Percentiles rank a stretch among this genome's conserved stretches.
These are phyloP conservation scores for Virgularia gustaviana DNA, from an alignment of 92 coral and sea anemone species.

Conservation along the genomic window DNA sequence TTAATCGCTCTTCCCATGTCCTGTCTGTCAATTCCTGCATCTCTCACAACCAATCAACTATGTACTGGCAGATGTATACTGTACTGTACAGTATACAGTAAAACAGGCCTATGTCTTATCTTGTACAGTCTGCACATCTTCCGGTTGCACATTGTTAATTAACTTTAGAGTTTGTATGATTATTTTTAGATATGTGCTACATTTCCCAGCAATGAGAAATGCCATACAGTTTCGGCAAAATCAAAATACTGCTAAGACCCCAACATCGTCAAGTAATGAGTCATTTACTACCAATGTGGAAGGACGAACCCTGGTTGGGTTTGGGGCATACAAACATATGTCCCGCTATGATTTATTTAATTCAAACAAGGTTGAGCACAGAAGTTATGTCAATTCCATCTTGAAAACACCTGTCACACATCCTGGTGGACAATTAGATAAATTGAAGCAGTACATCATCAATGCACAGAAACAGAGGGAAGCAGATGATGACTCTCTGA, in stretches of 20 bases:
- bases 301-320: conserved; percentile 4
- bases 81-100: too few relatives aligned
- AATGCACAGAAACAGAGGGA: background rate
- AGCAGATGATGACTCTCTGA: conserved; percentile 11
- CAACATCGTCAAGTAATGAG: background rate
- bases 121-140: too few relatives aligned
- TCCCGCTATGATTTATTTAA: background rate
- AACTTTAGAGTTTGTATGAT: too few relatives aligned
- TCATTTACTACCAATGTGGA: background rate
- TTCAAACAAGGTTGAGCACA: background rate
- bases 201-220: too few relatives aligned
- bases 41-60: too few relatives aligned
- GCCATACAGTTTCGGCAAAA: too few relatives aligned
- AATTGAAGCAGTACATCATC: background rate
- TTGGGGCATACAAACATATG: conserved; percentile 21
- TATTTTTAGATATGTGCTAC: background rate
- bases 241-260: background rate
- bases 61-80: too few relatives aligned
- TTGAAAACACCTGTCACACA: background rate
- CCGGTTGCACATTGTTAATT: too few relatives aligned
- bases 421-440: conserved; percentile 23
- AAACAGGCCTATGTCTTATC: too few relatives aligned
- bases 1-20: too few relatives aligned
- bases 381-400: background rate
- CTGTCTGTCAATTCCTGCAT: too few relatives aligned